Evolutionary conservation across 2,797 vertebrate species (phyloP).

Genomic region (Takifugu ocellatus): DNA sequence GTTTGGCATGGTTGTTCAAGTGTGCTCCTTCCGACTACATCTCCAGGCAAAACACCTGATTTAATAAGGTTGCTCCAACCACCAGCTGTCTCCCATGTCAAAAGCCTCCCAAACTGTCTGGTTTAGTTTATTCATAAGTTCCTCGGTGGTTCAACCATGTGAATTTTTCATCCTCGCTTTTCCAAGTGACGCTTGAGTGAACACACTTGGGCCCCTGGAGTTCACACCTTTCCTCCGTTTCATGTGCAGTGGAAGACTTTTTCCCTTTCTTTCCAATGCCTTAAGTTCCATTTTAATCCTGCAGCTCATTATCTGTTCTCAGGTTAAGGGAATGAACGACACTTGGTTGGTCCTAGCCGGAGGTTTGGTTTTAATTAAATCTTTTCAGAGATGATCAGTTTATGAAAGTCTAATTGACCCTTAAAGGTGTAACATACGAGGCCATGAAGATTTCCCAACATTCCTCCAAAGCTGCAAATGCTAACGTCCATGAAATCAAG

Average conservation of each 20-base stretch:
- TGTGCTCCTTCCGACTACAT: constrained; percentile 29
- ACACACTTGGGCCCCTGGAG: constrained; percentile 5
- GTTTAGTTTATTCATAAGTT: constrained; percentile 56
- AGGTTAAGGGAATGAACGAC: not conserved
- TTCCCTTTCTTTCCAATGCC: not conserved
- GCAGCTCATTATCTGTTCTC: constrained; percentile 1
- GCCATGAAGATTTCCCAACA: no score
- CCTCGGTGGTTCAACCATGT: constrained; percentile 32
- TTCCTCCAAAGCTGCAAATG: no score
- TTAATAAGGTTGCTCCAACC: constrained; percentile 56
- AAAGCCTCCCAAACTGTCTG: constrained; percentile 42
- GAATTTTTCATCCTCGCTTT: constrained; percentile 27
- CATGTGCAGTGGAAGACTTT: constrained; percentile 1
- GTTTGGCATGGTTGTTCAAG: not conserved
- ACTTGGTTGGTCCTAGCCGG: not conserved
- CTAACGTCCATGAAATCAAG: no score
- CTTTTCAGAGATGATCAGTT: no score
- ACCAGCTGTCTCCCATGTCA: constrained; percentile 56
- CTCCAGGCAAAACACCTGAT: constrained; percentile 57
- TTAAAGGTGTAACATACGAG: no score
- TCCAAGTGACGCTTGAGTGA: constrained; percentile 37
- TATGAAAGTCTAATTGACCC: no score
- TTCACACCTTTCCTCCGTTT: constrained; percentile 25
- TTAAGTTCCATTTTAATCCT: constrained; percentile 1
- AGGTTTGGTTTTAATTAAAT: not conserved